phyloP scores from a whole-genome alignment of 2,113 vertebrate species.

The Rhinolophus sinicus region DNA sequence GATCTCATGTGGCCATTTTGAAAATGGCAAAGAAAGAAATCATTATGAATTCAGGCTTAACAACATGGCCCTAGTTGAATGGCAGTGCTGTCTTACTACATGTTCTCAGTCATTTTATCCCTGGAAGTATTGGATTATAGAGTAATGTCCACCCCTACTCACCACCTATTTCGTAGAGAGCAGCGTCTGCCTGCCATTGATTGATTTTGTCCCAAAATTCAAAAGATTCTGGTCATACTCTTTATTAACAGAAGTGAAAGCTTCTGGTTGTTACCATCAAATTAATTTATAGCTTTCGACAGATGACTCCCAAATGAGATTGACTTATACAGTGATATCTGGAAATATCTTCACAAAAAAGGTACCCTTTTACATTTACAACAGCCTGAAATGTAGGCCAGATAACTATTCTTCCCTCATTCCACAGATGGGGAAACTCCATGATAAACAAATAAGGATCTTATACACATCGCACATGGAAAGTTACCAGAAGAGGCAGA shows the following conservation, averaged over 20 bases:
- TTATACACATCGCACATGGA: background rate
- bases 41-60: background rate
- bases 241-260: background rate
- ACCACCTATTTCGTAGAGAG: background rate
- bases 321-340: background rate
- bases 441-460: background rate
- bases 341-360: background rate
- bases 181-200: background rate
- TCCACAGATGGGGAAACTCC: background rate
- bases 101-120: fast-evolving
- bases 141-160: background rate
- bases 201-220: background rate
- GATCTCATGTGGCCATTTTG: background rate
- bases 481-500: background rate
- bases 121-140: no score
- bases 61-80: background rate
- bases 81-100: fast-evolving
- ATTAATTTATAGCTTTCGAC: background rate
- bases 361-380: background rate
- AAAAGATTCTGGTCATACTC: background rate
- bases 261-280: background rate
- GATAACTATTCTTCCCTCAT: background rate
- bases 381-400: background rate
- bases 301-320: background rate
- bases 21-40: background rate